Conservation (phyloP, 2,113 vertebrate species). For the Phoenicopterus ruber region DNA sequence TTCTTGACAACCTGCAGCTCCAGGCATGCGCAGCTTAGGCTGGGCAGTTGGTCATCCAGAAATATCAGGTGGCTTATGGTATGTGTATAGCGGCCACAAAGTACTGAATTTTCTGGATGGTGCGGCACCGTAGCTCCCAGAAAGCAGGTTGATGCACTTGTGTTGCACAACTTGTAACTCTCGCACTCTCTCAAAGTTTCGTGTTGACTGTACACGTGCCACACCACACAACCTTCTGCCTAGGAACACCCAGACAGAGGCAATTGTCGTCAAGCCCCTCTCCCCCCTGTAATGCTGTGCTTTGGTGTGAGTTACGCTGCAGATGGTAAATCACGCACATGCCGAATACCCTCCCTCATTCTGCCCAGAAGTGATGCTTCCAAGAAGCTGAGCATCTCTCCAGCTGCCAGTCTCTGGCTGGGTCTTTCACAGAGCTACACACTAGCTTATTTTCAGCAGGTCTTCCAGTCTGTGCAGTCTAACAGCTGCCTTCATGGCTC, state of each 20-base stretch:
- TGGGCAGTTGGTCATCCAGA: not conserved
- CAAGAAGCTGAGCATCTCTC: not conserved
- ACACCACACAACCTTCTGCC: not conserved
- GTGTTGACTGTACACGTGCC: not conserved
- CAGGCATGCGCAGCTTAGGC: not conserved
- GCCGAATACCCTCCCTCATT: not conserved
- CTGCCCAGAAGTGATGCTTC: not conserved
- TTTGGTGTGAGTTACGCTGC: not conserved
- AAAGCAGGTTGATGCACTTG: rapidly evolving
- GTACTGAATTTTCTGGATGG: not conserved
- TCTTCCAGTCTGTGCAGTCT: not conserved
- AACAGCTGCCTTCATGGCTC: not conserved
- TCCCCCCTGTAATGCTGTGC: not conserved
- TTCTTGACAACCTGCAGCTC: not conserved
- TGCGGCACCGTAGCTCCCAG: rapidly evolving
- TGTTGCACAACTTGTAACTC: not conserved
- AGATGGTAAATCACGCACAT: not conserved
- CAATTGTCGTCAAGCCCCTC: not conserved
- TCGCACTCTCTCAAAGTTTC: not conserved
- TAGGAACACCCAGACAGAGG: not conserved
- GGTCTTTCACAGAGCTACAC: not conserved
- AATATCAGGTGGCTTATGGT: not conserved
- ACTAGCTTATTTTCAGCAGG: not conserved
- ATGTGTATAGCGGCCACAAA: not conserved
- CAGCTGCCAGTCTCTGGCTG: not conserved